A percentile compares a stretch with the other conserved stretches of the same genome.
phyloP scores from a whole-genome alignment of 2,113 vertebrate species.

The Scomber scombrus region DNA sequence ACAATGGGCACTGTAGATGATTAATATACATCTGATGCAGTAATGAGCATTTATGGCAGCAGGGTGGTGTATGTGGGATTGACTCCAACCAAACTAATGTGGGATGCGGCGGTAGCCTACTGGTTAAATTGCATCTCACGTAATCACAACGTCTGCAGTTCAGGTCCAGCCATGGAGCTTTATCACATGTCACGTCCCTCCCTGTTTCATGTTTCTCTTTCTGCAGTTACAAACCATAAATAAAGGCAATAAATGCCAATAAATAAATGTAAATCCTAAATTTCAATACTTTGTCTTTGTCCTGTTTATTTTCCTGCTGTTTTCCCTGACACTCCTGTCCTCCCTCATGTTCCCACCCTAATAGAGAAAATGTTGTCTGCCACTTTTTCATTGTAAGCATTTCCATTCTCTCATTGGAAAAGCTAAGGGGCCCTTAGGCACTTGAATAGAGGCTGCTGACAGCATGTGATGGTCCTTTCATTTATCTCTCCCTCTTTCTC shows the following conservation, averaged over 20 bases:
- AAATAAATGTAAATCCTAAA: too few species aligned
- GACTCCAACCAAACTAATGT: not conserved
- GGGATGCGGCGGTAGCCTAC: too few species aligned
- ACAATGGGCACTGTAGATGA: too few species aligned
- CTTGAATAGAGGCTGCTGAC: conserved; percentile 55
- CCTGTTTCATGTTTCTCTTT: too few species aligned
- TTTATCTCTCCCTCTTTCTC: conserved; percentile 49
- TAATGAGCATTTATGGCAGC: not conserved
- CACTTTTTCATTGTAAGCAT: conserved; percentile 47
- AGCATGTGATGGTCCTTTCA: conserved; percentile 52
- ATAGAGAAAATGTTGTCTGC: conserved; percentile 50
- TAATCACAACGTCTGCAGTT: too few species aligned
- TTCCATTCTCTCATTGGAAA: conserved; percentile 39
- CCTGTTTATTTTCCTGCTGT: conserved; percentile 1
- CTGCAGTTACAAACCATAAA: too few species aligned
- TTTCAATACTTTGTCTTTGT: not conserved
- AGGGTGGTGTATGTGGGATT: not conserved
- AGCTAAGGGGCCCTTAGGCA: conserved; percentile 44
- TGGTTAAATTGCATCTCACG: too few species aligned
- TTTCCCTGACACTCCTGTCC: not conserved
- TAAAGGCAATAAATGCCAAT: too few species aligned
- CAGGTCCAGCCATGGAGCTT: too few species aligned
- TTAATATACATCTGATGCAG: too few species aligned
- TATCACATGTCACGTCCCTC: too few species aligned
- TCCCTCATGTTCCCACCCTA: conserved; percentile 28